phyloP scores from a whole-genome alignment of 2,797 vertebrate species.

The Hydrocynus forskahlii region DNA sequence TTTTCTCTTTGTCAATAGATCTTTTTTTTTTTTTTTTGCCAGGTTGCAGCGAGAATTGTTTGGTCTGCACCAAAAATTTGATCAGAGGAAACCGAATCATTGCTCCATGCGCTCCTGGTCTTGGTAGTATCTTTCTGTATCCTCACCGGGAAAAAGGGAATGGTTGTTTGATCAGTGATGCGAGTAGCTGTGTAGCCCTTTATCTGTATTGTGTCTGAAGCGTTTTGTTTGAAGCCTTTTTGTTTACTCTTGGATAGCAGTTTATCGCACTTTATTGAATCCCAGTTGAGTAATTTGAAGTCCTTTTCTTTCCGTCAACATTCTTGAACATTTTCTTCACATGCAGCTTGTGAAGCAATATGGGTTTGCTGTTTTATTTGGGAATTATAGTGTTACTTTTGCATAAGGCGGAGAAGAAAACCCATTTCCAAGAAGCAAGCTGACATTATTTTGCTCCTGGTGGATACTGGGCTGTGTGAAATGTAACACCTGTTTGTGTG shows the following conservation, averaged over 20 bases:
- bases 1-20: background rate
- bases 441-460: conserved; percentile 20
- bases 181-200: background rate
- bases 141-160: background rate
- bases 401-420: conserved; percentile 9
- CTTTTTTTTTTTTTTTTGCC: background rate
- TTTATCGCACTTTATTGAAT: conserved; percentile 9
- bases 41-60: background rate
- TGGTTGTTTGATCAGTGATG: background rate
- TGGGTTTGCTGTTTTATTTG: conserved; percentile 9
- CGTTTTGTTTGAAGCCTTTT: background rate
- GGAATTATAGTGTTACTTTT: conserved; percentile 1
- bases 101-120: background rate
- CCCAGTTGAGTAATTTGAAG: background rate
- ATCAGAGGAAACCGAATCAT: conserved; percentile 23
- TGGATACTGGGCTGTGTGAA: conserved; percentile 16
- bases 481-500: conserved; percentile 29
- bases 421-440: background rate
- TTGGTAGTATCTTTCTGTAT: background rate
- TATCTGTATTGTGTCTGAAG: conserved; percentile 2
- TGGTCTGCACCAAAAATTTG: conserved; percentile 5
- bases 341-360: background rate
- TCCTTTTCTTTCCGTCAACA: conserved; percentile 4
- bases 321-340: background rate
- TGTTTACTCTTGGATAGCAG: background rate